A percentile compares a stretch with the other conserved stretches of the same genome.
Evolutionary conservation across 92 coral and sea anemone species (phyloP).

Genomic region (Porites divaricata): DNA sequence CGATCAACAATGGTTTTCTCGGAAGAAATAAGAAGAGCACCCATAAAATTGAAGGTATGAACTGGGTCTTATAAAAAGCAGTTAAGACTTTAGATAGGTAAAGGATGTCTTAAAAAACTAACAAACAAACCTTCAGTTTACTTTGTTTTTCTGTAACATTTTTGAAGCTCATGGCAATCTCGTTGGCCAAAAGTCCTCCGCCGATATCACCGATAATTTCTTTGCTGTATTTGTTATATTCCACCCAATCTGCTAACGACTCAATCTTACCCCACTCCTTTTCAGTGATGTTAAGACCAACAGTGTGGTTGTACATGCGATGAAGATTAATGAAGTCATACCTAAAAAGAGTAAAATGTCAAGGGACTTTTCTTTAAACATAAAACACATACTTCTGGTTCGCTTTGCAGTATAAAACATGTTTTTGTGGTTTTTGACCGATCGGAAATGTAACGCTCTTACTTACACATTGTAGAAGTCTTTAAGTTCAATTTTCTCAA

Average conservation of each 20-base stretch:
- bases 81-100: too few relatives aligned
- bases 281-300: conserved; percentile 61
- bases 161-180: conserved; percentile 58
- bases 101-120: too few relatives aligned
- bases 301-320: conserved; percentile 63
- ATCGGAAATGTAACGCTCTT: too few relatives aligned
- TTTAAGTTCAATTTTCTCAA: conserved; percentile 59
- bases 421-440: neutral
- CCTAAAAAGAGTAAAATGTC: conserved; percentile 22
- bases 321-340: conserved; percentile 84
- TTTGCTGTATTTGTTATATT: conserved; percentile 73
- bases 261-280: conserved; percentile 61
- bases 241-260: conserved; percentile 77
- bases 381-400: neutral
- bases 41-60: too few relatives aligned
- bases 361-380: too few relatives aligned
- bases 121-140: conserved; percentile 51
- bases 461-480: conserved; percentile 88
- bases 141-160: conserved; percentile 24
- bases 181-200: conserved; percentile 74
- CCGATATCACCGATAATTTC: conserved; percentile 66
- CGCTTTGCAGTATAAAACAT: too few relatives aligned
- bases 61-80: too few relatives aligned
- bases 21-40: too few relatives aligned
- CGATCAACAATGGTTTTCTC: too few relatives aligned